These are phyloP conservation scores for Mastomys coucha DNA, from an alignment of 2,113 vertebrate species.

Conservation along the genomic window DNA sequence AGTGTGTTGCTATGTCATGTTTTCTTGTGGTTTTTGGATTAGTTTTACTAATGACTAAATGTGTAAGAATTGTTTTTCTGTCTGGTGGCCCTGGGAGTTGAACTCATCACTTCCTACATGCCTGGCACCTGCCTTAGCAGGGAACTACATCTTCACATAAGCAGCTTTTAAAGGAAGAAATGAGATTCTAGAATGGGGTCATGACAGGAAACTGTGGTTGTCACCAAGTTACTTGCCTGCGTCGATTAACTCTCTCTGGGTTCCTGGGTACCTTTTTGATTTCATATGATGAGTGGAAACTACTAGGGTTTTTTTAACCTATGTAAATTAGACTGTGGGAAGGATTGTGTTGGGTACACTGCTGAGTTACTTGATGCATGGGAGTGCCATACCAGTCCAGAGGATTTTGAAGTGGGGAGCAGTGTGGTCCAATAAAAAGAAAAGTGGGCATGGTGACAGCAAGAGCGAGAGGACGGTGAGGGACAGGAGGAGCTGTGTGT, in stretches of 20 bases:
- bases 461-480: background rate
- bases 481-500: background rate
- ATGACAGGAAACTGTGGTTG: background rate
- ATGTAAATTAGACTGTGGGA: background rate
- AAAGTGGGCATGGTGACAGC: accelerated
- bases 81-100: background rate
- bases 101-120: background rate
- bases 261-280: background rate
- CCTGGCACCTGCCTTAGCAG: background rate
- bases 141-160: background rate
- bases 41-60: background rate
- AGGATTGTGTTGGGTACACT: background rate
- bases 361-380: background rate
- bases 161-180: conserved; percentile 2
- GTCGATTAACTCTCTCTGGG: background rate
- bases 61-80: background rate
- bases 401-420: background rate
- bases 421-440: background rate
- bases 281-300: background rate
- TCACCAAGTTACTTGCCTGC: background rate
- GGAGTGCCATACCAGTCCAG: background rate
- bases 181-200: background rate
- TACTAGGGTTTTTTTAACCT: background rate
- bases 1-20: background rate
- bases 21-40: conserved; percentile 19